These are phyloP conservation scores for Gallirallus australis DNA, from an alignment of 2,797 vertebrate genomes.

Conservation along the genomic window DNA sequence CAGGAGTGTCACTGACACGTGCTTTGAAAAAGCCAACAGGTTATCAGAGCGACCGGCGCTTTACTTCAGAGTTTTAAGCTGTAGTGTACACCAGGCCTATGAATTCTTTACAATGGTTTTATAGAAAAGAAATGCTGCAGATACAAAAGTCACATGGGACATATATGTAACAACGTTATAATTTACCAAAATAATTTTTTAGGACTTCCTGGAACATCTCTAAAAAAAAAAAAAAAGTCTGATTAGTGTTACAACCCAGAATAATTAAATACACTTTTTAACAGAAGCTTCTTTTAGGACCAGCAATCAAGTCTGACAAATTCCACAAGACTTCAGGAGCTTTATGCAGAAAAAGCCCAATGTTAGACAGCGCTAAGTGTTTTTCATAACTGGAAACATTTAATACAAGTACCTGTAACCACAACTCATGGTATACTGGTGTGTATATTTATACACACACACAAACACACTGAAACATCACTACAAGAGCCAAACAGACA, in stretches of 20 bases:
- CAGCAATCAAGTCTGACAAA: slow-evolving; percentile 70
- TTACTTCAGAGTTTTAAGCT: slow-evolving; percentile 15
- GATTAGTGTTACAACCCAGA: slow-evolving; percentile 32
- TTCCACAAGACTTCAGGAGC: slow-evolving; percentile 72
- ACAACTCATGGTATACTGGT: neutral
- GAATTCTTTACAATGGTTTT: slow-evolving; percentile 25
- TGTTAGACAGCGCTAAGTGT: slow-evolving; percentile 41
- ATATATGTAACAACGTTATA: neutral
- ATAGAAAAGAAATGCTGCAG: slow-evolving; percentile 47
- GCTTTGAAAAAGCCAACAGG: neutral
- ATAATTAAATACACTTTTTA: slow-evolving; percentile 55
- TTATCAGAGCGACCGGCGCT: neutral
- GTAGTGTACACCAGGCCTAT: slow-evolving; percentile 2
- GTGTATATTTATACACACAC: neutral
- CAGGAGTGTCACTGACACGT: neutral
- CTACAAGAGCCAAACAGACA: slow-evolving; percentile 59
- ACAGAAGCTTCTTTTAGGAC: slow-evolving; percentile 65
- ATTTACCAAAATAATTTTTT: neutral
- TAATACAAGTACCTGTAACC: slow-evolving; percentile 51
- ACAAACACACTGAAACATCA: slow-evolving; percentile 50
- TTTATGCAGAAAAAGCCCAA: slow-evolving; percentile 68
- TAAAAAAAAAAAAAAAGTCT: neutral
- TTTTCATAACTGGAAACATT: slow-evolving; percentile 60
- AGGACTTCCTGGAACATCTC: slow-evolving; percentile 16
- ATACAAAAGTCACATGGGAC: slow-evolving; percentile 27